phyloP scores from a whole-genome alignment of 2,888 invertebrate species.

The Spodoptera exigua region DNA sequence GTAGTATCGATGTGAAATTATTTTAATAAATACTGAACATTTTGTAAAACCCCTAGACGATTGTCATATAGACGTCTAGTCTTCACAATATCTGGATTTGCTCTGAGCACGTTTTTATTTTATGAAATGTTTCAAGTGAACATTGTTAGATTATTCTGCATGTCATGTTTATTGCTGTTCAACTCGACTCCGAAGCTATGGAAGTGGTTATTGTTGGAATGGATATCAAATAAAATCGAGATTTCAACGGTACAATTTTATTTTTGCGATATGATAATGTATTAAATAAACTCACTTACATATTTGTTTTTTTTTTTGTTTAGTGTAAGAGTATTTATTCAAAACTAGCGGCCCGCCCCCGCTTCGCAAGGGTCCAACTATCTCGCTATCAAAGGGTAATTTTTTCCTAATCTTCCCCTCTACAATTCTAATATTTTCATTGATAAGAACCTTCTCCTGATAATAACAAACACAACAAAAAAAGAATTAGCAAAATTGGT shows the following conservation, averaged over 20 bases:
- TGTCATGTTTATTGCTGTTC: conserved; percentile 10
- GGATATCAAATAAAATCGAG: not conserved
- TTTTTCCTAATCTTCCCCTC: no score
- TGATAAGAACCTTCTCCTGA: no score
- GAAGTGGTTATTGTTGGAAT: not conserved
- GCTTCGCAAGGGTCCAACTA: no score
- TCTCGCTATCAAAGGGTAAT: no score
- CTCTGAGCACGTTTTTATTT: conserved; percentile 25
- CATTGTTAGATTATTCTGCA: conserved; percentile 8
- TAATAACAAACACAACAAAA: no score
- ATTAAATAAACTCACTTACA: no score
- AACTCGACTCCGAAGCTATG: conserved; percentile 1
- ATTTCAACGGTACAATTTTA: not conserved
- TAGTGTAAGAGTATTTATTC: no score
- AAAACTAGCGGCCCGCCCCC: no score
- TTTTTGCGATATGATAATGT: no score
- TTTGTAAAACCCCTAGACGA: conserved; percentile 16
- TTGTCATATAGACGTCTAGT: conserved; percentile 41
- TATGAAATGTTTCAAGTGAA: conserved; percentile 10
- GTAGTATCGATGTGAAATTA: not conserved
- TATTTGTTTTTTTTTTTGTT: no score
- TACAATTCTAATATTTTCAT: no score
- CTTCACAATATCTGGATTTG: conserved; percentile 33
- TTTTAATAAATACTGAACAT: not conserved
- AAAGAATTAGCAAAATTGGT: no score